Conservation (phyloP, 2,113 vertebrate genomes). For the Macrotus californicus region DNA sequence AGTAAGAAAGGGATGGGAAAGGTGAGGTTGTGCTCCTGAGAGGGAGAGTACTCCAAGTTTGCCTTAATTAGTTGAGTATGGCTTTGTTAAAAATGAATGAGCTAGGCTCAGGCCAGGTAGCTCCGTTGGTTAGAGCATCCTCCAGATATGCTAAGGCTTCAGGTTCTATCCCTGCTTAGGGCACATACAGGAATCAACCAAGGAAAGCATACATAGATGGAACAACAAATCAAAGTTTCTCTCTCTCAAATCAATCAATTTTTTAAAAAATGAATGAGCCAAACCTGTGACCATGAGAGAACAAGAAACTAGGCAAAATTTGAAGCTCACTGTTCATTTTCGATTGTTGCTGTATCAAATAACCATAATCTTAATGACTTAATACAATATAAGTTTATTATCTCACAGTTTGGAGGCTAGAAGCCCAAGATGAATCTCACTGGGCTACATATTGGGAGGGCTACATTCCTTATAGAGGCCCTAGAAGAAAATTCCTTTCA, state of each 20-base stretch:
- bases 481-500: not conserved
- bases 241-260: too few relatives aligned
- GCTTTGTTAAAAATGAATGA: not conserved
- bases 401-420: not conserved
- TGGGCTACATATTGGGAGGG: not conserved
- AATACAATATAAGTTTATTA: not conserved
- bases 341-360: not conserved
- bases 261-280: not conserved
- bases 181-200: too few relatives aligned
- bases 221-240: too few relatives aligned
- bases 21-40: too few relatives aligned
- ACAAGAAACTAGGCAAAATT: slow-evolving; percentile 2
- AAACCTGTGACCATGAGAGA: not conserved
- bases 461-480: not conserved
- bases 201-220: too few relatives aligned
- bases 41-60: not conserved
- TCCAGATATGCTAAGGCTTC: too few relatives aligned
- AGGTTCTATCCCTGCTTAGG: too few relatives aligned
- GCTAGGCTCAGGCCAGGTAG: not conserved
- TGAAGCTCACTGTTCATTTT: not conserved
- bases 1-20: too few relatives aligned
- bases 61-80: not conserved
- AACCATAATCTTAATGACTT: not conserved
- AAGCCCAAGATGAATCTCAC: not conserved
- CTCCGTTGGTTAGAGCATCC: too few relatives aligned